Evolutionary conservation across 1,140 invertebrate genomes (phyloP).

Genomic region (Trypoxylus dichotomus): DNA sequence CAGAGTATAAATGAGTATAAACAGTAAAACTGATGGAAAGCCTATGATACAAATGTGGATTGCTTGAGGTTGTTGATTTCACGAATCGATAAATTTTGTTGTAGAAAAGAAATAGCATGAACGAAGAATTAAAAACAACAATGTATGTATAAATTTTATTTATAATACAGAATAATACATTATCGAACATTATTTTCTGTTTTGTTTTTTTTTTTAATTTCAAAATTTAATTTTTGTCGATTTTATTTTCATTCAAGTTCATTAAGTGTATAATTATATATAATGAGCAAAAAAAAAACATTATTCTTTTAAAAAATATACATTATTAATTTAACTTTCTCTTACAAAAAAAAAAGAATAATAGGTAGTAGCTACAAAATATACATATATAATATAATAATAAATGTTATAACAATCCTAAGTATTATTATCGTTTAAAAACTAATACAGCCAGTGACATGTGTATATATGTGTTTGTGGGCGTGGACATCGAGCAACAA

Average conservation of each 20-base stretch:
- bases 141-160: conserved; percentile 26
- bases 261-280: conserved; percentile 17
- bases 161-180: conserved; percentile 23
- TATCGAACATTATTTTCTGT: background rate
- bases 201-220: background rate
- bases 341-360: conserved; percentile 4
- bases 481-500: background rate
- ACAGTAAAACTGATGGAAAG: no score
- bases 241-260: background rate
- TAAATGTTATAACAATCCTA: conserved; percentile 21
- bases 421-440: conserved; percentile 19
- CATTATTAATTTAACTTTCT: conserved; percentile 15
- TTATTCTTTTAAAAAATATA: conserved; percentile 22
- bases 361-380: conserved; percentile 20
- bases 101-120: no score
- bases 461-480: conserved; percentile 6
- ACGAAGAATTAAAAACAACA: no score
- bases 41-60: no score
- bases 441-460: conserved; percentile 18
- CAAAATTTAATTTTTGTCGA: background rate
- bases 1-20: no score
- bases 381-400: conserved; percentile 25
- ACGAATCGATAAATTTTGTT: no score
- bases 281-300: conserved; percentile 10
- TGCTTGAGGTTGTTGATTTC: no score